Base-by-base conservation (phyloP, 2,888 invertebrate genomes). In the Fragum sueziense region DNA sequence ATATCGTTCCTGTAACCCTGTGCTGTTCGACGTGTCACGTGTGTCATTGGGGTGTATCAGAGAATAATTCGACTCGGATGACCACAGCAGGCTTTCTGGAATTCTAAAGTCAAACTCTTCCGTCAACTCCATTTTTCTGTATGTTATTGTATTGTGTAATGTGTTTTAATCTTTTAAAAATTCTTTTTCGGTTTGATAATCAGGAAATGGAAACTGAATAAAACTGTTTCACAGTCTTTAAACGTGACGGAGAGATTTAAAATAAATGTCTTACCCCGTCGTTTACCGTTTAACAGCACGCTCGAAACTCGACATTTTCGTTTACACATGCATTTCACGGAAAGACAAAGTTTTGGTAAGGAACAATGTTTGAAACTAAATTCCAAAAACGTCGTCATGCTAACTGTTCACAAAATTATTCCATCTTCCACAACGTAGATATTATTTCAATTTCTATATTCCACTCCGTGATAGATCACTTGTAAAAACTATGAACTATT, bases 221-320 rank as follows among this genome's bases (percentile, higher is more conserved):
- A 20, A 17, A 74, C 34, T n/a, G 74, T 52, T 29, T 54, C 54
- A 27, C 74, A 67, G n/a, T 74, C 54, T n/a, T 74, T 67, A 27
- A 74, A 67, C 7, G 74, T 74, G 0, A 74, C 67, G 11, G 67
- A 29, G 4, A 74, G 22, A 1, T 22, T 41, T 11, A 74, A 11
- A n/a, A 27, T 25, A 22, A 51, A 74, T 2, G 27, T n/a, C n/a
- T 67, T 54, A 34, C 67, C 67, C 9, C 20, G 14, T 34, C 31
- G 67, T 41, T 34, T 25, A 31, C 74, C 74, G 37, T 54, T 74
- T n/a, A 74, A 54, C 0, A 74, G 52, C n/a, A 74, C 57, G 34
- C 67, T 74, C 2, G 57, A 57, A 11, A 74, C 52, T n/a, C 47
- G 41, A 54, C 74, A 74, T 25, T 67, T 57, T 4, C 47, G 34